Evolutionary conservation across 1,140 invertebrate species (phyloP).

Genomic region (Uloborus diversus): DNA sequence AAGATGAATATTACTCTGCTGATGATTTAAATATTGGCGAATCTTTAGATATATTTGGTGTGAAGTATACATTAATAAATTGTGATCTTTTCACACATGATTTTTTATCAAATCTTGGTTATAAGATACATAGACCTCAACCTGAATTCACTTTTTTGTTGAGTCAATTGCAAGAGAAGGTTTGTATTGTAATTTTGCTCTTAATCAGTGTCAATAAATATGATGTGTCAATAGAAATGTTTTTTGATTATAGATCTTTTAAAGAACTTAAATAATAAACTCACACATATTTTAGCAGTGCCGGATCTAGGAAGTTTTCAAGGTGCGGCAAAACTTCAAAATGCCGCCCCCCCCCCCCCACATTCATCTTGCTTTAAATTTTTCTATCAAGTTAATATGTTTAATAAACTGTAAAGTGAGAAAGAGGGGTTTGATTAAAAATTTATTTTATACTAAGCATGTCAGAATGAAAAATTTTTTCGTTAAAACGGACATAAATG

Average conservation of each 20-base stretch:
- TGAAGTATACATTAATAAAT: background rate
- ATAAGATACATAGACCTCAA: background rate
- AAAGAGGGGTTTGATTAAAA: too few relatives aligned
- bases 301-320: background rate
- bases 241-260: background rate
- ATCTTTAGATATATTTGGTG: background rate
- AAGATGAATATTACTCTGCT: background rate
- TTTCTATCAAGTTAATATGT: too few relatives aligned
- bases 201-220: background rate
- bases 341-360: too few relatives aligned
- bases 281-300: background rate
- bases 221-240: background rate
- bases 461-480: too few relatives aligned
- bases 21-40: background rate
- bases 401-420: too few relatives aligned
- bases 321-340: background rate
- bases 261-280: background rate
- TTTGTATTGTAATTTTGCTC: background rate
- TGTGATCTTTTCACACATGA: background rate
- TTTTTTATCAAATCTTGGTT: background rate
- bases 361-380: too few relatives aligned
- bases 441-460: too few relatives aligned
- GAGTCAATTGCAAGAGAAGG: background rate
- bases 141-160: background rate
- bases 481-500: too few relatives aligned